Percentiles rank a stretch among this genome's conserved stretches.
Evolutionary conservation across 2,113 vertebrate species (phyloP).

Genomic region (Xiphophorus maculatus): DNA sequence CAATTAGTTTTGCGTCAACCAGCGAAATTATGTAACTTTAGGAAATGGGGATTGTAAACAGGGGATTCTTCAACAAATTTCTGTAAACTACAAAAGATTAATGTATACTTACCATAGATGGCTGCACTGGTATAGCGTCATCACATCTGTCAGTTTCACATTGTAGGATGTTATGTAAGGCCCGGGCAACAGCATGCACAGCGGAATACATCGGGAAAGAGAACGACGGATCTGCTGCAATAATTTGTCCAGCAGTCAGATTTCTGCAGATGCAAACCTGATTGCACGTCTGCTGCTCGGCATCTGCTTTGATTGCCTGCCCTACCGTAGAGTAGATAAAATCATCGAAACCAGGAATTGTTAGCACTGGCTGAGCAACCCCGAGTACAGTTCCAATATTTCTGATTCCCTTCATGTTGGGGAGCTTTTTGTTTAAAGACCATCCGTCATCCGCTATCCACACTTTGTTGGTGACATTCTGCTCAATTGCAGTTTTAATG

Average conservation of each 20-base stretch:
- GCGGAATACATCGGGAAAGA: constrained; percentile 79
- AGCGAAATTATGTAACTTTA: neutral
- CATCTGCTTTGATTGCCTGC: neutral
- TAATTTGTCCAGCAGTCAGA: neutral
- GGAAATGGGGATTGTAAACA: neutral
- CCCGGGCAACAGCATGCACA: constrained; percentile 79
- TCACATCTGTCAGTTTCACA: constrained; percentile 76
- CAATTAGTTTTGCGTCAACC: neutral
- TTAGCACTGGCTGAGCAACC: constrained; percentile 58
- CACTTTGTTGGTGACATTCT: constrained; percentile 80
- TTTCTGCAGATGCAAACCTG: constrained; percentile 72
- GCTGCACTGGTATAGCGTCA: constrained; percentile 65
- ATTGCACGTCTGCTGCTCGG: constrained; percentile 35
- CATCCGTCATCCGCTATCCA: constrained; percentile 86
- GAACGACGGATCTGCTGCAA: constrained; percentile 33
- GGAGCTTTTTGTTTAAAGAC: constrained; percentile 70
- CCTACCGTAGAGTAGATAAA: constrained; percentile 58
- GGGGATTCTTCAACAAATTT: neutral
- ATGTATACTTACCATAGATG: constrained; percentile 33
- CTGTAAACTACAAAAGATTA: neutral
- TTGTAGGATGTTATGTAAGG: constrained; percentile 80
- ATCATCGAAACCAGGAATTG: constrained; percentile 69
- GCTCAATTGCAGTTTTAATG: constrained; percentile 76
- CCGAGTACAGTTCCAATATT: constrained; percentile 81
- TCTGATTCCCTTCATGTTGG: constrained; percentile 67